Conservation (phyloP, 2,113 vertebrate genomes). For the Prinia subflava region DNA sequence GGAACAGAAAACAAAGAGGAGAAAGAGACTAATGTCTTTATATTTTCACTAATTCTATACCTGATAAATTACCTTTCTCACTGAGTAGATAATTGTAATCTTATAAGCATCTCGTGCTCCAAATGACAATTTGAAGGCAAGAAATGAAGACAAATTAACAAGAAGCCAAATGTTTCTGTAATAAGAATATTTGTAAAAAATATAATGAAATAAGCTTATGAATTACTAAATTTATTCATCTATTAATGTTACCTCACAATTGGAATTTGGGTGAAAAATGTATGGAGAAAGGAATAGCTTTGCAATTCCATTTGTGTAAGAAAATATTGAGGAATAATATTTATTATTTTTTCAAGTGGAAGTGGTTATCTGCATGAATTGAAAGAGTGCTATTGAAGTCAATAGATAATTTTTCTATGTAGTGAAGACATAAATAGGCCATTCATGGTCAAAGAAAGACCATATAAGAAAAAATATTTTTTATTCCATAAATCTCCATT, state of each 20-base stretch:
- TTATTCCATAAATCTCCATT: neutral
- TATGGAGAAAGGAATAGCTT: neutral
- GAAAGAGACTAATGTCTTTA: neutral
- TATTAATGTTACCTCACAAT: neutral
- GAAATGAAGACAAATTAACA: slow-evolving; percentile 11
- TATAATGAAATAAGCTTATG: neutral
- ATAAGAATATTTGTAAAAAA: neutral
- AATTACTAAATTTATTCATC: neutral
- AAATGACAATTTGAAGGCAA: neutral
- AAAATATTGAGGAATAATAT: neutral
- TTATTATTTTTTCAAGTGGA: neutral
- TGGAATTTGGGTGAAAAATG: neutral
- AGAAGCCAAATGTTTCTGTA: neutral
- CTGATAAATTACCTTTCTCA: neutral
- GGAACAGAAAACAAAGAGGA: neutral
- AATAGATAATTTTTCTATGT: neutral
- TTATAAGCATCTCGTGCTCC: neutral
- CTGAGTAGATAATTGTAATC: neutral
- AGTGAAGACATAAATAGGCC: neutral
- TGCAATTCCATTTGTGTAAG: neutral
- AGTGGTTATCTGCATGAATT: neutral
- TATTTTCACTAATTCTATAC: neutral
- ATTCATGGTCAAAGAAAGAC: neutral
- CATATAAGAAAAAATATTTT: neutral
- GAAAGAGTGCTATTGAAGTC: neutral